A percentile compares a stretch with the other conserved stretches of the same genome.
These are phyloP conservation scores for Listrodromus nycthemerus DNA, from an alignment of 2,888 invertebrate genomes.

Conservation along the genomic window DNA sequence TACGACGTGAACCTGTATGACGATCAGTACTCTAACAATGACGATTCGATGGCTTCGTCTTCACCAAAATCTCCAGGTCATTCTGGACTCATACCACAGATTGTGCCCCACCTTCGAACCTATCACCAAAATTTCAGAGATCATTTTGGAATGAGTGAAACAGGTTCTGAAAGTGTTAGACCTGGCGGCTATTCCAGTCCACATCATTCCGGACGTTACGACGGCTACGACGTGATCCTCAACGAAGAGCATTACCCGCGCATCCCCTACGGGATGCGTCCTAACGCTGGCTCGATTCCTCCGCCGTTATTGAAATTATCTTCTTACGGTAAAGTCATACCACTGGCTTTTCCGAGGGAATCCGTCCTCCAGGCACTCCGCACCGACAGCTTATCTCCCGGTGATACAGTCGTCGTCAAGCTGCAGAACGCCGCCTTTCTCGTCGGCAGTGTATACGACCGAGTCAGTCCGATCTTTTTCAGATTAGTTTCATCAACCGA, in stretches of 20 bases:
- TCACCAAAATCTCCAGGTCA: neutral
- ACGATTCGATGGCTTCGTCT: neutral
- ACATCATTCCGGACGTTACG: neutral
- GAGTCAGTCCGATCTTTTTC: slow-evolving; percentile 67
- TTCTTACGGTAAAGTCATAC: neutral
- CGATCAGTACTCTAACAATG: neutral
- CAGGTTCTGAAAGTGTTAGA: neutral
- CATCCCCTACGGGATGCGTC: neutral
- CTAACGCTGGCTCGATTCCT: neutral
- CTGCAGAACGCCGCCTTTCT: slow-evolving; percentile 61
- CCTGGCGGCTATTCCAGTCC: neutral
- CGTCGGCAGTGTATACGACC: slow-evolving; percentile 65
- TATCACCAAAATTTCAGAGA: neutral
- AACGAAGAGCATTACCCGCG: neutral
- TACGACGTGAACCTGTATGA: neutral
- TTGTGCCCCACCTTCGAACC: too few relatives aligned
- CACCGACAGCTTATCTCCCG: slow-evolving; percentile 59
- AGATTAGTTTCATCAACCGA: slow-evolving; percentile 42
- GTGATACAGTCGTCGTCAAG: slow-evolving; percentile 69
- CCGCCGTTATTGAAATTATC: neutral
- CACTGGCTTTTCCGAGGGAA: slow-evolving; percentile 64
- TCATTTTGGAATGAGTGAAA: neutral
- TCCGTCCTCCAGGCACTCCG: slow-evolving; percentile 62
- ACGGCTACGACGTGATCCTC: neutral
- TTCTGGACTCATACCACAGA: neutral